Evolutionary conservation across 2,113 vertebrate species (phyloP).

Genomic region (Cephalopholis sonnerati): DNA sequence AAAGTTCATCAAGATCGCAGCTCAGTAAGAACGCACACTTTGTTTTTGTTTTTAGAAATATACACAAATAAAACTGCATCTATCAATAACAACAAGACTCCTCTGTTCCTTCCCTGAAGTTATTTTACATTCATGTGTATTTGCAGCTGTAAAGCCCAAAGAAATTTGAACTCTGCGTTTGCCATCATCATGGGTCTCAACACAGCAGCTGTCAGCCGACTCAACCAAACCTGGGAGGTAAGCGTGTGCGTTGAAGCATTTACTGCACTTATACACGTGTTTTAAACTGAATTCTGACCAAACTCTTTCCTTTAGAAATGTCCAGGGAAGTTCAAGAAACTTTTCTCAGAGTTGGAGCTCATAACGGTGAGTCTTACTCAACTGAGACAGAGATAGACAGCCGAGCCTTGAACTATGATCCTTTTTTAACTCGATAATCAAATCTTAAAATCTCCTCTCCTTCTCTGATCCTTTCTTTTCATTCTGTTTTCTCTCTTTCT

Average conservation of each 20-base stretch:
- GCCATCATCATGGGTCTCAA: conserved; percentile 99
- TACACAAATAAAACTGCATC: not conserved
- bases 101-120: not conserved
- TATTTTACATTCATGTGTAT: conserved; percentile 6
- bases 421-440: not conserved
- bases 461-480: not conserved
- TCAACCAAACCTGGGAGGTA: conserved; percentile 99
- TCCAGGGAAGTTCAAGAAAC: conserved; percentile 98
- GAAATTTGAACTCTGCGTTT: conserved; percentile 98
- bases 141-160: conserved; percentile 96
- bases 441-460: not conserved
- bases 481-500: not conserved
- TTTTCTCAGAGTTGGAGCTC: conserved; percentile 97
- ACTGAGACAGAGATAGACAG: not conserved
- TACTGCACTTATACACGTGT: not conserved
- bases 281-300: not conserved
- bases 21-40: conserved; percentile 89
- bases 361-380: conserved; percentile 88
- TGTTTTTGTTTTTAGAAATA: not conserved
- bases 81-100: not conserved
- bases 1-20: conserved; percentile 99
- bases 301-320: conserved; percentile 88
- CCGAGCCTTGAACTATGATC: conserved; percentile 5
- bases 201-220: conserved; percentile 95
- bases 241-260: conserved; percentile 46